phyloP scores from a whole-genome alignment of 2,797 vertebrate species.

The Nannoperca australis region DNA sequence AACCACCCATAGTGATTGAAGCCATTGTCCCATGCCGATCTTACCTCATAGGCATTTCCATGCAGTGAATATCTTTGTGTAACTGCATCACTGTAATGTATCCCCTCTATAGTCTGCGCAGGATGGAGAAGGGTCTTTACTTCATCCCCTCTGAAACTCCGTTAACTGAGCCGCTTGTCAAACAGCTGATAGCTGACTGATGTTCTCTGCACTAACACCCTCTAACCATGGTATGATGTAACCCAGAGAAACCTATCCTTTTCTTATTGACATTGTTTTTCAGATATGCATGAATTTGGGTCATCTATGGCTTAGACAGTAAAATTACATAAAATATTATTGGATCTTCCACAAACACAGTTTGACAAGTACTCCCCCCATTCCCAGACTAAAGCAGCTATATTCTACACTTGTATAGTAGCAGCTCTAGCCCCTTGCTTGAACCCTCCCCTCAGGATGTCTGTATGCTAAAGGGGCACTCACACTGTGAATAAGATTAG shows the following conservation, averaged over 20 bases:
- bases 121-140: constrained; percentile 72
- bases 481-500: constrained; percentile 87
- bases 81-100: constrained; percentile 84
- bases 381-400: constrained; percentile 65
- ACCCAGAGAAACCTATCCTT: constrained; percentile 77
- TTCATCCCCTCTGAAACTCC: constrained; percentile 74
- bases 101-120: constrained; percentile 76
- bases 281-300: constrained; percentile 80
- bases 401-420: constrained; percentile 63
- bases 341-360: constrained; percentile 74
- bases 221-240: constrained; percentile 82
- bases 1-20: constrained; percentile 81
- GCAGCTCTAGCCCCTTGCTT: constrained; percentile 73
- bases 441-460: constrained; percentile 83
- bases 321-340: constrained; percentile 82
- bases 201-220: constrained; percentile 76
- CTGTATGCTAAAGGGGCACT: constrained; percentile 86
- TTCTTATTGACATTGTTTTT: constrained; percentile 78
- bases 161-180: constrained; percentile 81
- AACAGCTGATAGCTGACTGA: constrained; percentile 85
- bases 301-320: constrained; percentile 84
- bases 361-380: constrained; percentile 68
- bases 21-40: constrained; percentile 80
- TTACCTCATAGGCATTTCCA: constrained; percentile 84
- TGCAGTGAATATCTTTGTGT: constrained; percentile 81